Conservation (phyloP, 2,113 vertebrate species). For the Sphyrna mokarran region DNA sequence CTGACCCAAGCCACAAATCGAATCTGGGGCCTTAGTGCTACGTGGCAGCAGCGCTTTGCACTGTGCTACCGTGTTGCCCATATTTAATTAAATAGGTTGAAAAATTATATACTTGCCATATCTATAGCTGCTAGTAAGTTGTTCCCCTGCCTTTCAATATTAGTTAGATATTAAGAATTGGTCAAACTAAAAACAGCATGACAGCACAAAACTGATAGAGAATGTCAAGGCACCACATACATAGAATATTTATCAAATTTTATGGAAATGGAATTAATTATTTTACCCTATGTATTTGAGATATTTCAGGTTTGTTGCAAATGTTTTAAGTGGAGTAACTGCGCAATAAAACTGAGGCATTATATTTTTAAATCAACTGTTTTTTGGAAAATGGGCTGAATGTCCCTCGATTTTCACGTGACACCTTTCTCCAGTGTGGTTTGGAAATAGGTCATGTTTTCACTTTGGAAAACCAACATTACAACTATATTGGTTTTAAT, state of each 20-base stretch:
- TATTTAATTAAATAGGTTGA: background rate
- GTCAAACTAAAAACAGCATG: background rate
- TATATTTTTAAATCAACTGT: background rate
- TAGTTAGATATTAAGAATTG: background rate
- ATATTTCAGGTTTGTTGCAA: background rate
- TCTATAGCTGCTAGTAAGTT: background rate
- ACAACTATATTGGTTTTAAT: conserved; percentile 15
- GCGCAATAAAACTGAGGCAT: background rate
- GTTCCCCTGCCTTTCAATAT: background rate
- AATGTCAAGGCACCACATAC: background rate
- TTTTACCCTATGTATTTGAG: background rate
- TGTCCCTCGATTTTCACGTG: background rate
- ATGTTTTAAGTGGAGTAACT: background rate
- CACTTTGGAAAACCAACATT: conserved; percentile 24
- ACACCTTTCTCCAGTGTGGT: background rate
- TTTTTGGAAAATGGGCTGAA: background rate
- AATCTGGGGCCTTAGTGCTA: too few relatives aligned
- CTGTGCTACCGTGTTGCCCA: too few relatives aligned
- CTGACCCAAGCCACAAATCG: too few relatives aligned
- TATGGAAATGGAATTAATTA: background rate
- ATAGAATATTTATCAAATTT: background rate
- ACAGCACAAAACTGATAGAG: background rate
- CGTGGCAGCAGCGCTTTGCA: too few relatives aligned
- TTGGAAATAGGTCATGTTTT: conserved; percentile 35
- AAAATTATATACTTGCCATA: background rate